Percentiles rank a stretch among this genome's conserved stretches.
Conservation (phyloP, 1,140 invertebrate genomes). For the Asbolus verrucosus region DNA sequence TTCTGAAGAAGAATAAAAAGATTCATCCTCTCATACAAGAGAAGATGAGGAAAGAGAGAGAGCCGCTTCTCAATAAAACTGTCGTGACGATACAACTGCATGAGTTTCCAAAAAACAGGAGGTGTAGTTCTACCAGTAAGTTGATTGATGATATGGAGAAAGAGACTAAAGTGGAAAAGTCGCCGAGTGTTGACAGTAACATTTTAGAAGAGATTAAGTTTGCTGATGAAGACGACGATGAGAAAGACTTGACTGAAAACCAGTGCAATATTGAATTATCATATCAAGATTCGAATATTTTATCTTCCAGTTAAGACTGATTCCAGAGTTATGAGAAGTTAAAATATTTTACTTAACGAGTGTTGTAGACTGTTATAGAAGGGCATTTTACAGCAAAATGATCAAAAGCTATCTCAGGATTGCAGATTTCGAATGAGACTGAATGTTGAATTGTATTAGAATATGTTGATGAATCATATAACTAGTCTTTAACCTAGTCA, state of each 20-base stretch:
- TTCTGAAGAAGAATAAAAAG: conserved; percentile 51
- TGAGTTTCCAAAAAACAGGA: conserved; percentile 57
- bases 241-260: conserved; percentile 53
- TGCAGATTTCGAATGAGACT: conserved; percentile 52
- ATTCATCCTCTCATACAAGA: conserved; percentile 33
- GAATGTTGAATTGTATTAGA: conserved; percentile 53
- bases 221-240: conserved; percentile 67
- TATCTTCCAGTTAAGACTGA: conserved; percentile 58
- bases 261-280: conserved; percentile 57
- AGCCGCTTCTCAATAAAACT: conserved; percentile 44
- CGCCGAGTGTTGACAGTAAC: conserved; percentile 62
- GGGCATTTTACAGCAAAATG: conserved; percentile 35
- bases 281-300: conserved; percentile 61
- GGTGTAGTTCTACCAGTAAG: conserved; percentile 40
- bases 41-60: conserved; percentile 20
- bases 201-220: conserved; percentile 67
- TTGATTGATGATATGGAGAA: conserved; percentile 63
- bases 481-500: conserved; percentile 47
- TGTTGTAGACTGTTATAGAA: conserved; percentile 22
- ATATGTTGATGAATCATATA: conserved; percentile 27
- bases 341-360: conserved; percentile 27
- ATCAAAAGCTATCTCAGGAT: conserved; percentile 49
- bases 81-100: conserved; percentile 57
- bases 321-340: conserved; percentile 38
- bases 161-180: conserved; percentile 67